Evolutionary conservation across 2,113 vertebrate species (phyloP), one percentile per base, ranked within the genome.

Genomic region (Gymnobelideus leadbeateri): DNA sequence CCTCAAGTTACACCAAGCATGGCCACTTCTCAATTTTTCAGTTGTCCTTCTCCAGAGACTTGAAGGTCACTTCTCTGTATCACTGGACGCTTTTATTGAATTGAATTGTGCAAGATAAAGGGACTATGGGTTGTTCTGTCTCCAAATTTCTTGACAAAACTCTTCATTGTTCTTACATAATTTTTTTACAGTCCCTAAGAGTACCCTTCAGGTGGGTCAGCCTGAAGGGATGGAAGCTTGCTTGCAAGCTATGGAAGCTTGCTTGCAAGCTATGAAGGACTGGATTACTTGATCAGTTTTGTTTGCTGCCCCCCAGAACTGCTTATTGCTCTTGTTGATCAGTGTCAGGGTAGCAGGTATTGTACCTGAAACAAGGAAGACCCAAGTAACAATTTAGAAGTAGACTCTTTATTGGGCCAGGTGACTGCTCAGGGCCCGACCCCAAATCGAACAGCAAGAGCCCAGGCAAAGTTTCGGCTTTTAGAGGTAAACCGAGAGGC

Each of bases 171-270:
- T 99, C 99, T 99, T 99, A 99, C 99, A 99, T 99, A 99, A 99
- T 99, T 99, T 99, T 99, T 99, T 99, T 99, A 99, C 99, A 99
- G 99, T 99, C 99, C 99, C 99, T 99, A 3, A 99, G 99, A 99
- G 99, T 99, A 99, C 99, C 99, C 99, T 99, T 99, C 99, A 98
- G 99, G 99, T 99, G 99, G 99, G 99, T 99, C 99, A 97, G 99
- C 99, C 99, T 99, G 99, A 95, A 99, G 99, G 4, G 99, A 68
- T 25, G 19, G 99, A 89, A 99, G 99, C 98, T 99, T 99, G 0
- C 99, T 99, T 98, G 50, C 50, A 51, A 51, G 50, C 50, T 51
- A 51, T 25, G 16, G 99, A 89, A 99, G 99, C 98, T 99, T 99
- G 0, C 99, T 99, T 98, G 50, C 50, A 51, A 51, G 50, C 50